Base-by-base conservation (phyloP, 2,113 vertebrate genomes). In the Megaceryle maxima region DNA sequence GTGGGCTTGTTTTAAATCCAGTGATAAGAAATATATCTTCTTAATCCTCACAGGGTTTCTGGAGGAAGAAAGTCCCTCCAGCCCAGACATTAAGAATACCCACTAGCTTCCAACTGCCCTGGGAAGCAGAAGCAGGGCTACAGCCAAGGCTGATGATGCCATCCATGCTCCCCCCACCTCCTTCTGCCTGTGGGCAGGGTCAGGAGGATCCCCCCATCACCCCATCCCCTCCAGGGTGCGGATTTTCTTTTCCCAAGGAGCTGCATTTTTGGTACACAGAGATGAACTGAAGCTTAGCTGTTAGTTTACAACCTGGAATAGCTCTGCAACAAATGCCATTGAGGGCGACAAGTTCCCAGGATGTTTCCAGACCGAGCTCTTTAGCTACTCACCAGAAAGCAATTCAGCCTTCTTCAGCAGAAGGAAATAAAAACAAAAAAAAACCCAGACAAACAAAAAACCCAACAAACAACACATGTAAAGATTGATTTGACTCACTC, bases 171-270 rank as follows among this genome's bases (percentile, higher is more conserved):
- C 70, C 39, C 16, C 39, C 13, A 8, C 28, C 33, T 59, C 60
- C 17, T 28, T 22, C 16, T 56, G 76, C 41, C 50, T 0, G 0
- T 12, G 24, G 5, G 25, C 64, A 57, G 22, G 33, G 6, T 37
- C n/a, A 37, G 37, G 33, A 83, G 75, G 19, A 19, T 21, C 33
- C 70, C 46, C 48, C 39, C 31, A 51, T 29, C 14, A 55, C 53
- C 33, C 55, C 3, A 0, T 39, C 29, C 13, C 26, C 33, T 79
- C 57, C 69, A 31, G 0, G 2, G 13, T 3, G 6, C 8, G 13
- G 26, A 48, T 39, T 60, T 44, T 72, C 18, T 28, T 48, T 37
- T 37, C 59, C 18, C 17, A 39, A 9, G 17, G 21, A 24, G 20
- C 22, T 76, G 16, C 35, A 62, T 62, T 41, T 41, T 14, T 28